A percentile compares a stretch with the other conserved stretches of the same genome.
These are phyloP conservation scores for Rhyacophila brunnea DNA, from an alignment of 1,140 invertebrate species.

Conservation along the genomic window DNA sequence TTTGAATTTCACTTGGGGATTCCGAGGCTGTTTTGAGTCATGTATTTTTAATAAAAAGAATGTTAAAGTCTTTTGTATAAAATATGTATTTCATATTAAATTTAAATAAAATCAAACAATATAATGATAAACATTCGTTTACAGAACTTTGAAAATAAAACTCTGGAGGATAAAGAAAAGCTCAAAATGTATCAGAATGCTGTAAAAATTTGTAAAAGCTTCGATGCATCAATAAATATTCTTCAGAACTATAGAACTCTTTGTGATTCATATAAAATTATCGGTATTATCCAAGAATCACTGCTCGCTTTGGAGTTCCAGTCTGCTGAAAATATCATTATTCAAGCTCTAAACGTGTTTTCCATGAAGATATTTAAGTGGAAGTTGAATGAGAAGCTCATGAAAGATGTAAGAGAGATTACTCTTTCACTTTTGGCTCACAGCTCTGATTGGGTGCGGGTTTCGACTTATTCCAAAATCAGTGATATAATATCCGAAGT, in stretches of 20 bases:
- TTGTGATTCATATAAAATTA: constrained; percentile 38
- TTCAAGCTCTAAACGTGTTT: constrained; percentile 44
- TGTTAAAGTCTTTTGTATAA: too few relatives aligned
- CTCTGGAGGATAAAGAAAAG: constrained; percentile 33
- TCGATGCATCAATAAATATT: constrained; percentile 50
- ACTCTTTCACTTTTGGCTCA: constrained; percentile 51
- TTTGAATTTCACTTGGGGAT: too few relatives aligned
- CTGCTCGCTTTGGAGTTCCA: constrained; percentile 54
- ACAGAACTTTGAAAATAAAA: constrained; percentile 34
- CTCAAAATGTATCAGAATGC: constrained; percentile 46
- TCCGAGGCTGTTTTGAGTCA: too few relatives aligned
- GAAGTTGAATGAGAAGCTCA: constrained; percentile 41
- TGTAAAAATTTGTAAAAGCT: constrained; percentile 47
- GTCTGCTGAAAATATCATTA: constrained; percentile 47
- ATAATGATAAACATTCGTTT: too few relatives aligned
- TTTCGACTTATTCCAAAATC: constrained; percentile 41
- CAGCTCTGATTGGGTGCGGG: constrained; percentile 42
- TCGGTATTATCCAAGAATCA: constrained; percentile 45
- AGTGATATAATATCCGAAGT: constrained; percentile 41
- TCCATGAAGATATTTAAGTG: constrained; percentile 43
- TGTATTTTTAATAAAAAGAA: too few relatives aligned
- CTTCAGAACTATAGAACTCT: constrained; percentile 43
- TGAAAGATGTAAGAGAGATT: constrained; percentile 45
- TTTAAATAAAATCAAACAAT: too few relatives aligned
- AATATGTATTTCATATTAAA: too few relatives aligned